phyloP scores from a whole-genome alignment of 1,140 invertebrate genomes.

The Ostrea denselamellosa region DNA sequence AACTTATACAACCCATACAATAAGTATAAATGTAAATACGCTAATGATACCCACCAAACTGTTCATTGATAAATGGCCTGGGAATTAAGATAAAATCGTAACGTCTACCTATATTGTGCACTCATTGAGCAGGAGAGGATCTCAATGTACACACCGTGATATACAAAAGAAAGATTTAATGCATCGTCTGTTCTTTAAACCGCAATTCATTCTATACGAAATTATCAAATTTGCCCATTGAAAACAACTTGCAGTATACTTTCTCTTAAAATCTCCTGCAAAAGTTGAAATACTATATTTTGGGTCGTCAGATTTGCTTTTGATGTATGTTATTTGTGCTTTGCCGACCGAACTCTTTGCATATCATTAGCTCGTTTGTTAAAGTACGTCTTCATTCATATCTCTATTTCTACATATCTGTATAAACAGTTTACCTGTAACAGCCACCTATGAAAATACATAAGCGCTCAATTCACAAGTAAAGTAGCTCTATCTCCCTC shows the following conservation, averaged over 20 bases:
- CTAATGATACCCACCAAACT: not conserved
- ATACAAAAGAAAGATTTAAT: constrained; percentile 14
- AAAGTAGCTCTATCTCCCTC: not conserved
- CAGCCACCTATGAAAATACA: not conserved
- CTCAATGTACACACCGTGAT: not conserved
- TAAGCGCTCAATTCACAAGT: not conserved
- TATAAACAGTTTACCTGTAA: constrained; percentile 7
- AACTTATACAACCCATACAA: not conserved
- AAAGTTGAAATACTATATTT: constrained; percentile 1
- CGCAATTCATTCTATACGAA: not conserved
- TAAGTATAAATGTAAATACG: not conserved
- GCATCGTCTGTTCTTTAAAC: constrained; percentile 24
- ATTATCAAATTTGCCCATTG: not conserved
- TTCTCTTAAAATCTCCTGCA: not conserved
- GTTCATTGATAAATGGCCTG: constrained; percentile 4
- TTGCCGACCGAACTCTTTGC: not conserved
- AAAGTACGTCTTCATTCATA: not conserved
- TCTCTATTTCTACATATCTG: not conserved
- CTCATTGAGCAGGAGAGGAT: not conserved
- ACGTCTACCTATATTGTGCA: not conserved
- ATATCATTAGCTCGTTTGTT: too few relatives aligned
- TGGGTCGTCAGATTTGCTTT: not conserved
- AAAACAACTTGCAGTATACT: not conserved
- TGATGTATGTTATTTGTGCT: not conserved
- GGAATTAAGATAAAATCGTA: constrained; percentile 31